Base-by-base conservation (phyloP, 2,888 invertebrate species). In the Volucella bombylans region DNA sequence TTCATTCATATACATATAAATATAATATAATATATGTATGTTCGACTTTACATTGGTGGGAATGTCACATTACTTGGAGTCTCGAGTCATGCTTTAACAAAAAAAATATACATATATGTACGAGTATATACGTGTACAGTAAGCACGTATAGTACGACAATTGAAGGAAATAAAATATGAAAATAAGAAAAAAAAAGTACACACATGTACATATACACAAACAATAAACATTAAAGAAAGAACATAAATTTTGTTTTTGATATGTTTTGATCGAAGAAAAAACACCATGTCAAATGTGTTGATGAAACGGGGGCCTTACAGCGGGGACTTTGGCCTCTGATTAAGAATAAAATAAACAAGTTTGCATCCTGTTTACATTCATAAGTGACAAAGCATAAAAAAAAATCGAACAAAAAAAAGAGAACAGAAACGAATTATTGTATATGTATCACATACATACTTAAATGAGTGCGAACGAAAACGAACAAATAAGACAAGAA, bases 341-440 rank as follows among this genome's bases (percentile, higher is more conserved):
- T 79, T 74, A 79, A 72, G 38, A 74, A 69, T 18, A 73, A 71
- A 68, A 78, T 31, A 79, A 79, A 68, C 67, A 82, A 82, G 59
- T 65, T 59, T 69, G 73, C 69, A 83, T 83, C 82, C 82, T 83
- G 82, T 83, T 83, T 83, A 83, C 79, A 79, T 74, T 83, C 68
- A 74, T 52, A 47, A 59, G 64, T 69, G 82, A 79, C 82, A 74
- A 57, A 78, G 78, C 82, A 78, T 54, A 62, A 55, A 73, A 67
- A 72, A 43, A 50, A 65, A 31, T 31, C 31, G 31, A 31, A 62
- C 23, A 18, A 76, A 62, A 57, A n/a, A 78, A 57, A 43, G 31
- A 31, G 31, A 31, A 54, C 39, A 47, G n/a, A 38, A 52, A 47
- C 3, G 52, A 38, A 59, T 15, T 18, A 4, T 47, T 12, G 8